Evolutionary conservation across 2,888 invertebrate species (phyloP), one percentile per base, ranked within the genome.

Genomic region (Acleris holmiana): DNA sequence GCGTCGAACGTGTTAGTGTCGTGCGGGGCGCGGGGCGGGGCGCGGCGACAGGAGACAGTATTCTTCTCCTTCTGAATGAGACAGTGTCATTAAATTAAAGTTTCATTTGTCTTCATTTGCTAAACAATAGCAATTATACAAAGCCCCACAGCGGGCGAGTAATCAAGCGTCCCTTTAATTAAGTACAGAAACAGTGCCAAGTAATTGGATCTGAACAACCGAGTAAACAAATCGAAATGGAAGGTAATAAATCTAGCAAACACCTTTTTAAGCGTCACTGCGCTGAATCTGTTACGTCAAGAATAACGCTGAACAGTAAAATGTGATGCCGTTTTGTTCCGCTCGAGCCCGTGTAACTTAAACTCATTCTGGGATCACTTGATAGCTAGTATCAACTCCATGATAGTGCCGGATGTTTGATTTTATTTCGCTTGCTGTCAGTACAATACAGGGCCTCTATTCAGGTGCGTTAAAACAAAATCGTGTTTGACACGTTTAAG

Each of bases 51-150:
- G 54, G 48, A 81, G 72, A 76, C 83, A 78, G 77, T 79, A 82
- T 76, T 86, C 86, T 86, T 86, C 86, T 85, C 80, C 85, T n/a
- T n/a, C n/a, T 89, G 88, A 89, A 86, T 82, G 86, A 89, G 91
- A 90, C 90, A 90, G 83, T 90, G 89, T 88, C 91, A 89, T 91
- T 91, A 91, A 91, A 92, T 91, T 91, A 91, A 91, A 92, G 89
- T 92, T 92, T 92, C 90, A 92, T 92, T 92, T 91, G 91, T 92
- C 91, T 92, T 91, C 91, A 92, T 92, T 92, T 91, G 90, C 91
- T 91, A 91, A 91, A 92, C 91, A 92, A 92, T 91, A 91, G 91
- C 91, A 91, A 92, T 92, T 92, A 91, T 91, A 91, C 90, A 91
- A 89, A 90, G 90, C 89, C 89, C 90, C 91, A 84, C 88, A 88